Percentiles rank a stretch among this genome's conserved stretches.
phyloP scores from a whole-genome alignment of 1,140 invertebrate species.

The Lucilia sericata region DNA sequence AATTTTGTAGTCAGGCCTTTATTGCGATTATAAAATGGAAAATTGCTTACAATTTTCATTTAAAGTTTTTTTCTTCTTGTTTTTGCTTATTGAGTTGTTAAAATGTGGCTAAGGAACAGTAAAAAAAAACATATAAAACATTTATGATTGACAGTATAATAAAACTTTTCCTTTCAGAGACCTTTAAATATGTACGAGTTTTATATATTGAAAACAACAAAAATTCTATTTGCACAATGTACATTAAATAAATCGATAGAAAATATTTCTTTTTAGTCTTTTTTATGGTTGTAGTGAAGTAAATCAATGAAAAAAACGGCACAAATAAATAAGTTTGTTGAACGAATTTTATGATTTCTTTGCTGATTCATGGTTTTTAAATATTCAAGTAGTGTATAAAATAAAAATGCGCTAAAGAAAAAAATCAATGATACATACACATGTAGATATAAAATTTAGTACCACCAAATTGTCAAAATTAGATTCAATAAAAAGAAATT shows the following conservation, averaged over 20 bases:
- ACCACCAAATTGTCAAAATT: not conserved
- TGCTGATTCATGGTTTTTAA: not conserved
- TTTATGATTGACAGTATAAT: constrained; percentile 31
- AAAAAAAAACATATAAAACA: not conserved
- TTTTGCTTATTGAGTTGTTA: not conserved
- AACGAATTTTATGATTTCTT: not conserved
- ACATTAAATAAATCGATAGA: not conserved
- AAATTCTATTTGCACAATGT: too few species aligned
- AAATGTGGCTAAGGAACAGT: not conserved
- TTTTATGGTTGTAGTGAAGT: not conserved
- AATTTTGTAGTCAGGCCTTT: not conserved
- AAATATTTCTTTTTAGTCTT: not conserved
- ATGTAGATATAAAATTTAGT: not conserved
- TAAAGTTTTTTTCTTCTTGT: too few species aligned
- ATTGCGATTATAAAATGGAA: not conserved
- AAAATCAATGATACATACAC: not conserved
- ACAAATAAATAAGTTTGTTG: not conserved
- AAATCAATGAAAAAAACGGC: too few species aligned
- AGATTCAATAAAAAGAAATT: too few species aligned
- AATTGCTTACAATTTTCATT: not conserved
- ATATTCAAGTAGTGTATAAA: not conserved
- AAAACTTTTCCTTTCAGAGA: not conserved
- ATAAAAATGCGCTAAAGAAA: not conserved
- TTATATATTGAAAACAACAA: not conserved
- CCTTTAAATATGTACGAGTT: not conserved